Conservation (phyloP, 2,113 vertebrate genomes). For the Manacus vitellinus region DNA sequence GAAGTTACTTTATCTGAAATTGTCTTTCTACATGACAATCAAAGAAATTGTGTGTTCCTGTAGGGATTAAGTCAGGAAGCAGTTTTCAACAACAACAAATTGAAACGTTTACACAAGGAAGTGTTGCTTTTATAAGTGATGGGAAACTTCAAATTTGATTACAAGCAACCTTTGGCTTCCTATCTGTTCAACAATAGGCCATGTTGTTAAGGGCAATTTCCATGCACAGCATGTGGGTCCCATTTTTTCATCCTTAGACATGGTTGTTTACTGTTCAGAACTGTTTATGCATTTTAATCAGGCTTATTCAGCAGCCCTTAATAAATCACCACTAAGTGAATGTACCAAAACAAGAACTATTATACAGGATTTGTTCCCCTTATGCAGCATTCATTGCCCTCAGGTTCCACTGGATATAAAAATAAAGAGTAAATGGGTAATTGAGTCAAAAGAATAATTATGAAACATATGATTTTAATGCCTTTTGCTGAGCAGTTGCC, state of each 20-base stretch:
- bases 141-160: slow-evolving; percentile 98
- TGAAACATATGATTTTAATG: slow-evolving; percentile 70
- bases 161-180: slow-evolving; percentile 99
- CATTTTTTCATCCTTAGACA: slow-evolving; percentile 88
- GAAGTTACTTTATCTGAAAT: slow-evolving; percentile 41
- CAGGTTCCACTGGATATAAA: slow-evolving; percentile 59
- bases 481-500: slow-evolving; percentile 58
- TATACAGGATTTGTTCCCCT: slow-evolving; percentile 69
- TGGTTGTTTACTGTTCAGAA: slow-evolving; percentile 93
- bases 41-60: slow-evolving; percentile 70
- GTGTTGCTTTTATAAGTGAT: slow-evolving; percentile 86
- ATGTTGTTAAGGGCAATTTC: slow-evolving; percentile 98
- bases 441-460: slow-evolving; percentile 69
- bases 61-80: slow-evolving; percentile 75
- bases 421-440: slow-evolving; percentile 68
- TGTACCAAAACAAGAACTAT: slow-evolving; percentile 77
- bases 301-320: slow-evolving; percentile 84
- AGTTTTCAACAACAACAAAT: slow-evolving; percentile 81
- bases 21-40: slow-evolving; percentile 65
- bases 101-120: slow-evolving; percentile 83
- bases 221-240: slow-evolving; percentile 99
- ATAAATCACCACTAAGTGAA: slow-evolving; percentile 84
- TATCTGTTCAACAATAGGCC: slow-evolving; percentile 90
- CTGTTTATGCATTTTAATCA: slow-evolving; percentile 88
- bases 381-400: slow-evolving; percentile 62